Percentiles rank a stretch among this genome's conserved stretches.
Conservation (phyloP, 2,888 invertebrate genomes). For the Drosophila phalerata region DNA sequence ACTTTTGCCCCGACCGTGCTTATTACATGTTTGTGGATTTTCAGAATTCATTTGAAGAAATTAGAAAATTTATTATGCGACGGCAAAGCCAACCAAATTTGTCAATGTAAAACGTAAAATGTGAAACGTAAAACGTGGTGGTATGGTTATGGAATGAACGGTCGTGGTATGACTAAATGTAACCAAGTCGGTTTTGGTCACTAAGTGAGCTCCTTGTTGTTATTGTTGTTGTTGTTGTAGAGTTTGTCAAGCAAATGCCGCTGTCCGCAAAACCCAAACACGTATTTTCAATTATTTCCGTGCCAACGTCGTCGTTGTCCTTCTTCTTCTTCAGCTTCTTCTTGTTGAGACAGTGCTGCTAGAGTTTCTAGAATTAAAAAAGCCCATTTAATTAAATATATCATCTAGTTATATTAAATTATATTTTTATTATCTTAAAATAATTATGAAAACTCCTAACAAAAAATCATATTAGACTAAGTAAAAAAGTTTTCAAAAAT, state of each 20-base stretch:
- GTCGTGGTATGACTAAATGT: constrained; percentile 7
- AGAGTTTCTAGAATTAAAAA: background rate
- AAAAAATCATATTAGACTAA: background rate
- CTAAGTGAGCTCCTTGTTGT: constrained; percentile 44
- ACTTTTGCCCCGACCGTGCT: background rate
- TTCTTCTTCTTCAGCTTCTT: background rate
- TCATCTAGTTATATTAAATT: too few species aligned
- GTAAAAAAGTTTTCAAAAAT: too few species aligned
- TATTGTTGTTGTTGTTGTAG: constrained; percentile 34
- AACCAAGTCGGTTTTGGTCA: constrained; percentile 43
- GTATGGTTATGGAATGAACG: background rate
- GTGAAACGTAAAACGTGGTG: constrained; percentile 7
- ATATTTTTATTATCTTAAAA: too few species aligned
- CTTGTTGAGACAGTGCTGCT: background rate
- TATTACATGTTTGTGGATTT: constrained; percentile 37
- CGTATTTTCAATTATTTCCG: constrained; percentile 84
- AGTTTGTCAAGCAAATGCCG: constrained; percentile 64
- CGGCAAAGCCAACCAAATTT: constrained; percentile 63
- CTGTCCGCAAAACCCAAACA: constrained; percentile 80
- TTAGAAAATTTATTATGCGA: constrained; percentile 71
- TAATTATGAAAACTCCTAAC: background rate
- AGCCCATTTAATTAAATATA: accelerated
- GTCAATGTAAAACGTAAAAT: constrained; percentile 59
- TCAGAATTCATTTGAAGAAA: constrained; percentile 72
- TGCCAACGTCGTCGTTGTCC: constrained; percentile 63